Evolutionary conservation across 2,888 invertebrate species (phyloP).

Genomic region (Arctia plantaginis): DNA sequence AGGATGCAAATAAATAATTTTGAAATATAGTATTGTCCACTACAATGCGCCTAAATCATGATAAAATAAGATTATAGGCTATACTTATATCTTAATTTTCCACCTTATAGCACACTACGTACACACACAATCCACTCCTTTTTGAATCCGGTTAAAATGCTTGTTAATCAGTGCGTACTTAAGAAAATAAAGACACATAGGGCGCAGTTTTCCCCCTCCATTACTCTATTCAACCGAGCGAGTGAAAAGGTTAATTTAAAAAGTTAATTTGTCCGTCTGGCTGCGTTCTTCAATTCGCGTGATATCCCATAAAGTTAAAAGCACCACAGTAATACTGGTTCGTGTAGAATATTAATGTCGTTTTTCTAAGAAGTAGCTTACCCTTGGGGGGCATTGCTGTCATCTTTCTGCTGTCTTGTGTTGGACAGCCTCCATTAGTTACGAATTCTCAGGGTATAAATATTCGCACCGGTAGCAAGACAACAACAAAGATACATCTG

Average conservation of each 20-base stretch:
- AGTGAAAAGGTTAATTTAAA: constrained; percentile 59
- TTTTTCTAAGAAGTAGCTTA: constrained; percentile 65
- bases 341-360: constrained; percentile 74
- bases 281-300: constrained; percentile 62
- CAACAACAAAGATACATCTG: constrained; percentile 47
- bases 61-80: too few relatives aligned
- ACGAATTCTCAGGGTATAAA: constrained; percentile 70
- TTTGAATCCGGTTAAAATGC: constrained; percentile 14
- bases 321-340: constrained; percentile 57
- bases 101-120: too few relatives aligned
- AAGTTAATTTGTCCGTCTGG: constrained; percentile 66
- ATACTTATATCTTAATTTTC: too few relatives aligned
- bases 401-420: constrained; percentile 72
- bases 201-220: constrained; percentile 40
- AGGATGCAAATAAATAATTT: neutral
- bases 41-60: neutral
- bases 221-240: constrained; percentile 37
- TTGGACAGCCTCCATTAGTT: constrained; percentile 77
- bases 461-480: constrained; percentile 49
- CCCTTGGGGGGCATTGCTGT: constrained; percentile 63
- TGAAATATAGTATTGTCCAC: neutral
- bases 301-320: constrained; percentile 70
- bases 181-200: constrained; percentile 39
- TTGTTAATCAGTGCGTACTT: constrained; percentile 20
- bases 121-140: neutral